These are phyloP conservation scores for Xiphophorus hellerii DNA, from an alignment of 2,113 vertebrate species.

Conservation along the genomic window DNA sequence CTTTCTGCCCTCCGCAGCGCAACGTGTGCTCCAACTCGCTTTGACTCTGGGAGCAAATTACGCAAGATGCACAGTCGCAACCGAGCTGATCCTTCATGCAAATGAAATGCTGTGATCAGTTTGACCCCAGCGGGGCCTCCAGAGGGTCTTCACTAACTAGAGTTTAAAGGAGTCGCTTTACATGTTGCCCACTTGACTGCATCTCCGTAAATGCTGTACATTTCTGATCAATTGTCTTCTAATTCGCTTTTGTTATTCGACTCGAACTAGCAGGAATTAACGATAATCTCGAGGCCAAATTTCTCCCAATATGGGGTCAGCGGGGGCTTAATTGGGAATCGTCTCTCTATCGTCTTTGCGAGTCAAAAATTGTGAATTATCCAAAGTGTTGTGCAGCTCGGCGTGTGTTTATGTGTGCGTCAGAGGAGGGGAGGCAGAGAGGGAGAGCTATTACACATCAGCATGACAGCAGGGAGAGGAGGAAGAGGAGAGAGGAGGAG, in stretches of 20 bases:
- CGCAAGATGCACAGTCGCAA: slow-evolving; percentile 26
- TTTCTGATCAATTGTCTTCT: not conserved
- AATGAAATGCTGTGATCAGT: slow-evolving; percentile 11
- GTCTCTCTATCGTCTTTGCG: slow-evolving; percentile 23
- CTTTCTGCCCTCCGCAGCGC: slow-evolving; percentile 45
- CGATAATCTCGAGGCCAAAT: not conserved
- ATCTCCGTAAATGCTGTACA: no score
- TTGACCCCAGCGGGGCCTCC: slow-evolving; percentile 13
- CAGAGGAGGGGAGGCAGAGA: not conserved
- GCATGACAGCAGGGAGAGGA: slow-evolving; percentile 53
- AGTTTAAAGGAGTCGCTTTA: not conserved
- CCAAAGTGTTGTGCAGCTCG: slow-evolving; percentile 1
- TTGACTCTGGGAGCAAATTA: slow-evolving; percentile 39
- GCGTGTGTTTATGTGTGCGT: not conserved
- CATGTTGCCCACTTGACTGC: not conserved
- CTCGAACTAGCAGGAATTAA: not conserved
- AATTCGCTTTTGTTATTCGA: not conserved
- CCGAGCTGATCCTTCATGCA: slow-evolving; percentile 19
- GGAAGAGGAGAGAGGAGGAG: slow-evolving; percentile 55
- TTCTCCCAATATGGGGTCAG: slow-evolving; percentile 17
- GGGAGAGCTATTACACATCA: slow-evolving; percentile 44
- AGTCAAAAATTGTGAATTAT: slow-evolving; percentile 22
- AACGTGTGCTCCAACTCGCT: slow-evolving; percentile 25
- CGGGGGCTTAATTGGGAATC: slow-evolving; percentile 19
- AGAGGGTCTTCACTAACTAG: not conserved